These are phyloP conservation scores for Troilus luridus DNA, from an alignment of 2,888 invertebrate species.

Conservation along the genomic window DNA sequence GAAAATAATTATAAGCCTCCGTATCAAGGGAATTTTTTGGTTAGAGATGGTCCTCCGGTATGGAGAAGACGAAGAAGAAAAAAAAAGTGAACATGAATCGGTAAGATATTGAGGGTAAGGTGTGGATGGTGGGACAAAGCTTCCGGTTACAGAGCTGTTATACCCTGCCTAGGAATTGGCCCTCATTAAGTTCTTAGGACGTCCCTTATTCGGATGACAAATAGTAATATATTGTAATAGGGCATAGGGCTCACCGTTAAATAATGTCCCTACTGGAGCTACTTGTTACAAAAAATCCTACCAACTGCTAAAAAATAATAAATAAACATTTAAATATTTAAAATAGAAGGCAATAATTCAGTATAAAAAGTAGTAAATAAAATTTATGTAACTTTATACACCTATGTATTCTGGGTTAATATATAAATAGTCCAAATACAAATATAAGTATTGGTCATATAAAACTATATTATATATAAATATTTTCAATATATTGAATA, in stretches of 20 bases:
- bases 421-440: too few relatives aligned
- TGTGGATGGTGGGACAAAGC: slow-evolving; percentile 41
- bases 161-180: slow-evolving; percentile 25
- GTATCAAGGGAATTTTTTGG: slow-evolving; percentile 21
- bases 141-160: background rate
- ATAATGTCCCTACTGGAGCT: background rate
- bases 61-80: background rate
- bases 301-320: background rate
- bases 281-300: background rate
- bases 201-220: slow-evolving; percentile 17
- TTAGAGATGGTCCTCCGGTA: background rate
- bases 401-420: too few relatives aligned
- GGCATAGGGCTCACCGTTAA: background rate
- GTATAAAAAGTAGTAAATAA: too few relatives aligned
- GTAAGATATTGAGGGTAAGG: slow-evolving; percentile 43
- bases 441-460: too few relatives aligned
- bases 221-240: background rate
- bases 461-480: too few relatives aligned
- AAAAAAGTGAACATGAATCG: background rate
- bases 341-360: too few relatives aligned
- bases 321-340: background rate
- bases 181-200: background rate
- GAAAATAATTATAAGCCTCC: slow-evolving; percentile 30
- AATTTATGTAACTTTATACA: too few relatives aligned
- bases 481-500: too few relatives aligned